Percentiles rank a stretch among this genome's conserved stretches.
Conservation (phyloP, 1,140 invertebrate genomes). For the Bradynema listronoti region DNA sequence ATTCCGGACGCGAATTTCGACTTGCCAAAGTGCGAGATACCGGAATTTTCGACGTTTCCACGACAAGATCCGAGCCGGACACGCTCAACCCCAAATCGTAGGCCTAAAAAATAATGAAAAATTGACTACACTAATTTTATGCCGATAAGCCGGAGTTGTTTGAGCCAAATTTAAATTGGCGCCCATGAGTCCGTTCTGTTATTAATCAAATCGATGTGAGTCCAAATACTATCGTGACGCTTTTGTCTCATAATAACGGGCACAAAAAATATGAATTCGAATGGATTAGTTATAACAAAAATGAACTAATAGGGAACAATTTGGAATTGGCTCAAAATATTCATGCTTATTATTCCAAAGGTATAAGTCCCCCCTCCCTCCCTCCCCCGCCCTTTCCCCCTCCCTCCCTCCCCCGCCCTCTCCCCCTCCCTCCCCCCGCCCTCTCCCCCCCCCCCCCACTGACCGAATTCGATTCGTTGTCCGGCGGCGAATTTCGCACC, state of each 20-base stretch:
- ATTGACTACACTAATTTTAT: not conserved
- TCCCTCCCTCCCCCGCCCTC: no score
- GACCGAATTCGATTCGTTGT: not conserved
- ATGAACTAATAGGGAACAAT: no score
- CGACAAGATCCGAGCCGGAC: slow-evolving; percentile 20
- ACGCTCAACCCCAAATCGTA: slow-evolving; percentile 7
- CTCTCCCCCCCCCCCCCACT: no score
- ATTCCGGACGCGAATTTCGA: slow-evolving; percentile 11
- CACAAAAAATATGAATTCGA: no score
- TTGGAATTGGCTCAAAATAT: no score
- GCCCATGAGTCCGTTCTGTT: no score
- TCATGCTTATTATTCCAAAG: not conserved
- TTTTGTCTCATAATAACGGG: slow-evolving; percentile 21
- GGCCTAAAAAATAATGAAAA: slow-evolving; percentile 2
- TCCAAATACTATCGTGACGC: slow-evolving; percentile 4
- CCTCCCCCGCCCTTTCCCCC: no score
- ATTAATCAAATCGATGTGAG: not conserved
- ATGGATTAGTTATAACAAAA: no score
- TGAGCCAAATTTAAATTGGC: no score
- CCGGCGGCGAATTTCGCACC: slow-evolving; percentile 9
- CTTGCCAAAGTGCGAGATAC: slow-evolving; percentile 23
- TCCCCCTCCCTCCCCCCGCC: no score
- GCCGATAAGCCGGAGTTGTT: no score
- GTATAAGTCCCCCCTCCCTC: not conserved
- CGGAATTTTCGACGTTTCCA: slow-evolving; percentile 34